Conservation (phyloP, 2,797 vertebrate species). For the Spondyliosoma cantharus region DNA sequence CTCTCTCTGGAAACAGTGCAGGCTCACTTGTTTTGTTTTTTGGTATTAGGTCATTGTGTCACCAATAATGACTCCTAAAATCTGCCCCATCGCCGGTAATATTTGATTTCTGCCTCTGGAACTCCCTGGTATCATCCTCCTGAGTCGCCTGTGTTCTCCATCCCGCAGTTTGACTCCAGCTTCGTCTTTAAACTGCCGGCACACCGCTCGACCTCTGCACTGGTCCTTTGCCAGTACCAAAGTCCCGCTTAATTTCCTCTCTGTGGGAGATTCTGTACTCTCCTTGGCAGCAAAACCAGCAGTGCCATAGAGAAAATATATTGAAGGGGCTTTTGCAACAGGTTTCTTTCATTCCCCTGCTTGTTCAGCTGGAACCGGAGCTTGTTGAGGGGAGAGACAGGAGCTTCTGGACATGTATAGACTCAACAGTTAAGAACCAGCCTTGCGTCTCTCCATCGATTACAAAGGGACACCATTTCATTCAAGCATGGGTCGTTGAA, state of each 20-base stretch:
- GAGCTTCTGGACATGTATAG: not conserved
- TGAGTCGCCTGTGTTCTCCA: not conserved
- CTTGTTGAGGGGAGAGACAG: slow-evolving; percentile 1
- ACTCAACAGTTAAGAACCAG: not conserved
- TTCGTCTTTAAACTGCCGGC: not conserved
- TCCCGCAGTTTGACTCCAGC: not conserved
- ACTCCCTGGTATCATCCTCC: not conserved
- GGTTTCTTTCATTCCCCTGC: not conserved
- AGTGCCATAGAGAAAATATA: not conserved
- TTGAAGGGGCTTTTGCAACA: slow-evolving; percentile 5
- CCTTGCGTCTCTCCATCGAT: not conserved
- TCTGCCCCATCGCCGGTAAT: not conserved
- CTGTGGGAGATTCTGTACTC: slow-evolving; percentile 17
- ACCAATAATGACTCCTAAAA: not conserved
- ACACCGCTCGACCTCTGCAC: not conserved
- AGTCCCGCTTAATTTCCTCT: slow-evolving; percentile 15
- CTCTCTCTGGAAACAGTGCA: not conserved
- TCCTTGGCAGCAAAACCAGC: not conserved
- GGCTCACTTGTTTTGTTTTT: not conserved
- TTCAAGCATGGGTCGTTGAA: not conserved
- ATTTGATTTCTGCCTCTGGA: not conserved
- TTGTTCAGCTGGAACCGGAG: slow-evolving; percentile 5
- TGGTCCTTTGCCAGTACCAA: not conserved
- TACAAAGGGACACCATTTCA: not conserved
- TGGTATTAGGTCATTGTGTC: not conserved